These are phyloP conservation scores for Oncopeltus fasciatus DNA, from an alignment of 1,140 invertebrate species.

Conservation along the genomic window DNA sequence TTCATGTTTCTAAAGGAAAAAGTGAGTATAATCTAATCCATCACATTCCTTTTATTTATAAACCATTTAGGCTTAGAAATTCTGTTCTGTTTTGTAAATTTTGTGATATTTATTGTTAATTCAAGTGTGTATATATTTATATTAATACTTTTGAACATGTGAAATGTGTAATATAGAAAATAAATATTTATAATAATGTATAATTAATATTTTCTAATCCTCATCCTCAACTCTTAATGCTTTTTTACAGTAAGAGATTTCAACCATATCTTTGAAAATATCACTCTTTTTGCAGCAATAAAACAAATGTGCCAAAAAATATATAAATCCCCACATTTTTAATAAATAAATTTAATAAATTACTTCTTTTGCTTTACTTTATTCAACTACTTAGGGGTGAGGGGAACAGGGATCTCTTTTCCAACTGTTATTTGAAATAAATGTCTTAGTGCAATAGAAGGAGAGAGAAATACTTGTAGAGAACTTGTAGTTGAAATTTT, in stretches of 20 bases:
- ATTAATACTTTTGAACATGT: background rate
- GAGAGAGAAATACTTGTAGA: too few species aligned
- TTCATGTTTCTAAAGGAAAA: too few species aligned
- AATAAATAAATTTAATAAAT: too few species aligned
- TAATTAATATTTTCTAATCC: background rate
- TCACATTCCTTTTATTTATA: slow-evolving; percentile 1
- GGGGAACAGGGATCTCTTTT: too few species aligned
- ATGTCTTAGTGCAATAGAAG: too few species aligned
- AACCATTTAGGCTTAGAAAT: background rate
- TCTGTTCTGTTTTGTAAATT: background rate
- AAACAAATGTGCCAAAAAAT: background rate
- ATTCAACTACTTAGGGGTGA: too few species aligned
- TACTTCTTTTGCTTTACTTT: too few species aligned
- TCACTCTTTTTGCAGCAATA: background rate
- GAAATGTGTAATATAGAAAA: background rate
- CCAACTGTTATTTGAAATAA: too few species aligned
- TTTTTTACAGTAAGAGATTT: background rate
- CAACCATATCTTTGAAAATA: background rate
- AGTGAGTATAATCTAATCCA: background rate
- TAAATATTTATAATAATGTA: background rate
- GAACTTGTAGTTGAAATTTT: too few species aligned
- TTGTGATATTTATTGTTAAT: slow-evolving; percentile 6
- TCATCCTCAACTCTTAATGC: background rate
- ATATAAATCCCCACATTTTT: too few species aligned
- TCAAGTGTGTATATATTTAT: background rate